Percentiles rank a stretch among this genome's conserved stretches.
Evolutionary conservation across 2,113 vertebrate genomes (phyloP).

Genomic region (Tyto alba): DNA sequence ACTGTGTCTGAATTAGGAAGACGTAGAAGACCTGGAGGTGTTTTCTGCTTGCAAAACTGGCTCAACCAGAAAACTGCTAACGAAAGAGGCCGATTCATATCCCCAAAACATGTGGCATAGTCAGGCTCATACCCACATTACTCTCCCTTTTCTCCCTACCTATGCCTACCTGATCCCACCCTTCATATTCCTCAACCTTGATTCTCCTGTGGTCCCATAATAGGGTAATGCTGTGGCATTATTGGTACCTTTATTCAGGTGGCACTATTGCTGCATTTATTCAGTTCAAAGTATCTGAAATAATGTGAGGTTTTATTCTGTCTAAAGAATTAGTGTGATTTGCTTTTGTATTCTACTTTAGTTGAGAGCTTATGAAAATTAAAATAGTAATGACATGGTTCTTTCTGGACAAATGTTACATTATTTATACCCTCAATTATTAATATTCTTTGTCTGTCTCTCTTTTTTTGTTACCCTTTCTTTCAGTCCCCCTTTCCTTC

Average conservation of each 20-base stretch:
- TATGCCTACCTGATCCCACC: not conserved
- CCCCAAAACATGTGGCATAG: not conserved
- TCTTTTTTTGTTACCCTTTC: not conserved
- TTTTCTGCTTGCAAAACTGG: not conserved
- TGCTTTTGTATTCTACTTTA: not conserved
- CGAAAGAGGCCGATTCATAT: not conserved
- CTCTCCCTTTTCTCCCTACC: no score
- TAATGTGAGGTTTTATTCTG: not conserved
- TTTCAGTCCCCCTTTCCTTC: not conserved
- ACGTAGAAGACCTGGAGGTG: not conserved
- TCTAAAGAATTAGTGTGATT: not conserved
- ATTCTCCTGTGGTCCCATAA: not conserved
- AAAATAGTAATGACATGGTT: not conserved
- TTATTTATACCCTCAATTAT: slow-evolving; percentile 19
- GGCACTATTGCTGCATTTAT: not conserved
- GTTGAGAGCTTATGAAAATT: slow-evolving; percentile 18
- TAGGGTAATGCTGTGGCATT: not conserved
- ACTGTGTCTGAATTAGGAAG: not conserved
- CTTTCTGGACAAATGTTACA: not conserved
- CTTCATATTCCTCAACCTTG: not conserved
- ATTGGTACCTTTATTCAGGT: not conserved
- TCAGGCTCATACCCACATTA: not conserved
- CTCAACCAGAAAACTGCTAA: not conserved
- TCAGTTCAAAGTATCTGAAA: not conserved
- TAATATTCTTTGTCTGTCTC: not conserved